These are phyloP conservation scores for Himalopsyche kuldschensis DNA, from an alignment of 2,888 invertebrate genomes.

Conservation along the genomic window DNA sequence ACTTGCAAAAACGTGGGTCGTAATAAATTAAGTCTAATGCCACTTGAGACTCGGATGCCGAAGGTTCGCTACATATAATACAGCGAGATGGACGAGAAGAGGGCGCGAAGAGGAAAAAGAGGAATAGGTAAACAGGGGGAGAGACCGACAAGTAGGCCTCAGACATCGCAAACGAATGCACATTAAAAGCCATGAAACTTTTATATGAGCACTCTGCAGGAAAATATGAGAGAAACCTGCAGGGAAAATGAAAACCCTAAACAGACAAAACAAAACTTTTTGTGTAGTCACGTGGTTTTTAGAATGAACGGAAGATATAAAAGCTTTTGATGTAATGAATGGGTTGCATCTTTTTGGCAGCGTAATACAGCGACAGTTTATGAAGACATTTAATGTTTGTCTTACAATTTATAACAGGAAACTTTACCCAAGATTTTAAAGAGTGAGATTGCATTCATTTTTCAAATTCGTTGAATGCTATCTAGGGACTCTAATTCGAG, in stretches of 20 bases:
- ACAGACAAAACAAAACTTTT: not conserved
- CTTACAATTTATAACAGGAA: not conserved
- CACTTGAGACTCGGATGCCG: not conserved
- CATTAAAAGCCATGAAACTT: slow-evolving; percentile 1
- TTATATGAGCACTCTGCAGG: not conserved
- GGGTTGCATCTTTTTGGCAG: not conserved
- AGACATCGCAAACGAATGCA: not conserved
- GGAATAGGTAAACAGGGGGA: not conserved
- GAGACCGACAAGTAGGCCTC: not conserved
- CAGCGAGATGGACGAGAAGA: not conserved
- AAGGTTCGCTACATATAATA: not conserved
- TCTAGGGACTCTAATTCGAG: too few species aligned
- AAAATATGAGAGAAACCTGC: not conserved
- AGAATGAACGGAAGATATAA: not conserved
- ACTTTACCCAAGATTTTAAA: not conserved
- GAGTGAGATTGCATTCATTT: too few species aligned
- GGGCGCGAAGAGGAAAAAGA: not conserved
- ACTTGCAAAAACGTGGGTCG: not conserved
- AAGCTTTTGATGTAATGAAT: not conserved
- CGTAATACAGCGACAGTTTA: not conserved
- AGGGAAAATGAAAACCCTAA: not conserved
- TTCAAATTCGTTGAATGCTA: too few species aligned
- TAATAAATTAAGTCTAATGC: not conserved
- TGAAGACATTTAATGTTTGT: not conserved
- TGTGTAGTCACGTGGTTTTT: not conserved